Evolutionary conservation across 2,113 vertebrate species (phyloP).

Genomic region (Grallaria varia): DNA sequence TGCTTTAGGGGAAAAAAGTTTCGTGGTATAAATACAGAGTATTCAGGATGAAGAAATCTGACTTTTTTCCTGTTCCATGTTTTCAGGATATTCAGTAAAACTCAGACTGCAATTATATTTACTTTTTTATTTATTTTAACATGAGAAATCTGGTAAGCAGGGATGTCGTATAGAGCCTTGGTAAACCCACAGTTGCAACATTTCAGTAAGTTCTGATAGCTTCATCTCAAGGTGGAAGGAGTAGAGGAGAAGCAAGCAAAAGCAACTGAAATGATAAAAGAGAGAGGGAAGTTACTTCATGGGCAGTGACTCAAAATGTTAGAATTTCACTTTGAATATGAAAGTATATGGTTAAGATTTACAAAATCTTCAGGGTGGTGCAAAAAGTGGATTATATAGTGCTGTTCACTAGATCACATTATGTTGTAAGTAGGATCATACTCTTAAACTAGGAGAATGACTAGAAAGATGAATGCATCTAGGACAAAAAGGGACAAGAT

Average conservation of each 20-base stretch:
- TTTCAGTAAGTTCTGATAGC: neutral
- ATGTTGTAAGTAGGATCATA: neutral
- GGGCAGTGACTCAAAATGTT: neutral
- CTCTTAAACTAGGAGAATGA: neutral
- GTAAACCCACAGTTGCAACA: neutral
- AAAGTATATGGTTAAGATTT: neutral
- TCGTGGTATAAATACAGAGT: neutral
- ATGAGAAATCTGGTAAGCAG: neutral
- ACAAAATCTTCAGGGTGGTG: neutral
- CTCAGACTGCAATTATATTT: neutral
- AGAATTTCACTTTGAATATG: neutral
- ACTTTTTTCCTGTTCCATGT: neutral
- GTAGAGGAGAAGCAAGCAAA: neutral
- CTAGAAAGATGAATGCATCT: neutral
- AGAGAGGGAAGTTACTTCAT: neutral
- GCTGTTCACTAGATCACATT: neutral
- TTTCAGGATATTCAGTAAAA: neutral
- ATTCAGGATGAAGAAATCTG: neutral
- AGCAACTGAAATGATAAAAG: neutral
- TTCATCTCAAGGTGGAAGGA: neutral
- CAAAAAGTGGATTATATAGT: neutral
- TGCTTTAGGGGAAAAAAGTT: neutral
- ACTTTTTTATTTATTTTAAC: neutral
- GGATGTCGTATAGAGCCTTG: neutral
- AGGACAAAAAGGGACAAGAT: neutral